Percentiles rank a stretch among this genome's conserved stretches.
Conservation (phyloP, 2,797 vertebrate genomes). For the Chelon auratus region DNA sequence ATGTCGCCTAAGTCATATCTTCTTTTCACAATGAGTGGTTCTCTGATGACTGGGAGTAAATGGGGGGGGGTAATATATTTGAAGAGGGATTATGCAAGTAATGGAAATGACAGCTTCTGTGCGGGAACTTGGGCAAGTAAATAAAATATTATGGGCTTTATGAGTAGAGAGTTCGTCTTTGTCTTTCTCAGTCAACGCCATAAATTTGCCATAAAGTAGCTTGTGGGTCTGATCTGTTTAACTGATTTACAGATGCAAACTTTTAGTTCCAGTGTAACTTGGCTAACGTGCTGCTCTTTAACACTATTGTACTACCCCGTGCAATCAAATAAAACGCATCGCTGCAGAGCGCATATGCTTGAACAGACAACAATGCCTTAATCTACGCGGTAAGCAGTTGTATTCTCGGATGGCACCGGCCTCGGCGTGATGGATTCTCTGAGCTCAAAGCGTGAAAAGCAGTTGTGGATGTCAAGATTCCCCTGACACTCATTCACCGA, state of each 20-base stretch:
- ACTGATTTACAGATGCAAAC: slow-evolving; percentile 26
- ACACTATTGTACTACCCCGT: not conserved
- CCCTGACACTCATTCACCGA: slow-evolving; percentile 78
- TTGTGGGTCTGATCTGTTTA: not conserved
- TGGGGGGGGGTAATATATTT: not conserved
- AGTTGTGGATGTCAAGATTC: slow-evolving; percentile 77
- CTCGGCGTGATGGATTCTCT: slow-evolving; percentile 71
- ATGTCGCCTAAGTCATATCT: no score
- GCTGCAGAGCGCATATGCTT: slow-evolving; percentile 4
- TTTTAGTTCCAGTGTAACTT: not conserved
- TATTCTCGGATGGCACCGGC: slow-evolving; percentile 61
- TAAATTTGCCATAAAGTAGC: not conserved
- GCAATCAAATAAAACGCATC: slow-evolving; percentile 48
- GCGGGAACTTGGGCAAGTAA: no score
- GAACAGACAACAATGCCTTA: slow-evolving; percentile 52
- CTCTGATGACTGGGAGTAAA: slow-evolving; percentile 15
- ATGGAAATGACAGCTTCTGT: slow-evolving; percentile 1
- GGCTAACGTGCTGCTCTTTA: slow-evolving; percentile 13
- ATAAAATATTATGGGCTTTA: slow-evolving; percentile 12
- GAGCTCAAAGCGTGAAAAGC: slow-evolving; percentile 76
- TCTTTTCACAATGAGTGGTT: no score
- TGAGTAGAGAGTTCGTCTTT: not conserved
- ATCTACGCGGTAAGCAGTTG: slow-evolving; percentile 66
- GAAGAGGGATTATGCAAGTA: not conserved
- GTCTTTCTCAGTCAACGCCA: slow-evolving; percentile 3